These are phyloP conservation scores for Formica selysi DNA, from an alignment of 1,140 invertebrate species.

Conservation along the genomic window DNA sequence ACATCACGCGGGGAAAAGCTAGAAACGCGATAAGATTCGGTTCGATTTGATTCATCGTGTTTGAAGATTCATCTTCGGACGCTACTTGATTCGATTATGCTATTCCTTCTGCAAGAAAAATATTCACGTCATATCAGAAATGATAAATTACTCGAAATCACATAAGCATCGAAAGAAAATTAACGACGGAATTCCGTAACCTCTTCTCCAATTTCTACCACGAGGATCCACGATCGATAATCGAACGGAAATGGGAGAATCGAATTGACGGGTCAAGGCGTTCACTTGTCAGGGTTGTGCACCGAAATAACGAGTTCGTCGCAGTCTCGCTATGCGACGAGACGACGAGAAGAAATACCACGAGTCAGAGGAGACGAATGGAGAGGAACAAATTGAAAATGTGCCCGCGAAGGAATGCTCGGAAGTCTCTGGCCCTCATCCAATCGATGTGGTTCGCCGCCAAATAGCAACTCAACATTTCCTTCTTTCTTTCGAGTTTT, in stretches of 20 bases:
- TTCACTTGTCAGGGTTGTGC: conserved; percentile 4
- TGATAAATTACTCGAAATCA: background rate
- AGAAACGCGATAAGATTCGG: conserved; percentile 11
- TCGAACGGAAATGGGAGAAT: background rate
- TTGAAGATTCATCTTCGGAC: background rate
- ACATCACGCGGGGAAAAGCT: conserved; percentile 19
- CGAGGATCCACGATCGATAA: background rate
- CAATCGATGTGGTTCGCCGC: conserved; percentile 64
- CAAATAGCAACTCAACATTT: conserved; percentile 52
- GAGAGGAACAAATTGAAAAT: conserved; percentile 63
- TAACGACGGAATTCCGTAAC: background rate
- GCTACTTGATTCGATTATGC: background rate
- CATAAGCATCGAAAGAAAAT: background rate
- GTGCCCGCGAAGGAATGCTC: conserved; percentile 58
- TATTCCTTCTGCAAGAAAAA: background rate
- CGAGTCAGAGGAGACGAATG: conserved; percentile 41
- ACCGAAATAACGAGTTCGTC: conserved; percentile 57
- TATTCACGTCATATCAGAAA: background rate
- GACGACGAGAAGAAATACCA: conserved; percentile 48
- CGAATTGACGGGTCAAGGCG: conserved; percentile 37
- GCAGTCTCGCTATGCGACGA: conserved; percentile 18
- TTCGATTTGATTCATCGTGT: conserved; percentile 15
- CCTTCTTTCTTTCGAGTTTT: conserved; percentile 24
- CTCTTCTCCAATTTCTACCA: background rate
- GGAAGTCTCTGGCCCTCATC: conserved; percentile 64